Base-by-base conservation (phyloP, 2,113 vertebrate species). In the Rhodinocichla rosea region DNA sequence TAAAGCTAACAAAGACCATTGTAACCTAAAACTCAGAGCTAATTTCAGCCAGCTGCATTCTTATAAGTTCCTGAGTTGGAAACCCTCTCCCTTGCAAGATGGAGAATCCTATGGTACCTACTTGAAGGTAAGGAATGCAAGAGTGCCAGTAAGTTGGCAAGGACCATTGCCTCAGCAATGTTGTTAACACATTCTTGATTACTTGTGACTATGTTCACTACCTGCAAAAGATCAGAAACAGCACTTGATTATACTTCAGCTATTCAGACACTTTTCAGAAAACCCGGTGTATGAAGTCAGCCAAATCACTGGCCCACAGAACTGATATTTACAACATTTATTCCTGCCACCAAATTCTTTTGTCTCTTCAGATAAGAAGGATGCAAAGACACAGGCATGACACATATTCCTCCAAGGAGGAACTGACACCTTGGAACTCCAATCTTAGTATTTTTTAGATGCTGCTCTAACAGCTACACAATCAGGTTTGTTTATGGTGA, bases 101-200 rank as follows among this genome's bases (percentile, higher is more conserved):
- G 10, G 50, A 56, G 9, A 73, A 45, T 40, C 19, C 28, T 6
- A 35, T 0, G 37, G 17, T 95, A 98, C 99, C 62, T 99, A 99
- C 99, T 99, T 93, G 99, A 99, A 74, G 99, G 99, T 56, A 99
- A 97, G 11, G 99, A 99, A 97, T 99, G 99, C 53, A 99, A 98
- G 74, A 99, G 98, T 92, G 99, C 98, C 96, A 99, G 96, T 50
- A 99, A 98, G 86, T 98, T 99, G 42, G 99, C 98, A 91, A 99
- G 98, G 95, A 99, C 99, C 93, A 99, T 94, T 17, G 99, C 99
- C 82, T 99, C 99, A 4, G 99, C 99, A 91, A 99, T 99, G 97
- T 99, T 99, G 97, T 98, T 98, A 63, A 99, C 99, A 92, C 99
- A 99, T 53, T 99, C 99, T 97, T 99, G 99, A 93, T 99, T 99